These are phyloP conservation scores for Ctena decussata DNA, from an alignment of 2,888 invertebrate species.

Conservation along the genomic window DNA sequence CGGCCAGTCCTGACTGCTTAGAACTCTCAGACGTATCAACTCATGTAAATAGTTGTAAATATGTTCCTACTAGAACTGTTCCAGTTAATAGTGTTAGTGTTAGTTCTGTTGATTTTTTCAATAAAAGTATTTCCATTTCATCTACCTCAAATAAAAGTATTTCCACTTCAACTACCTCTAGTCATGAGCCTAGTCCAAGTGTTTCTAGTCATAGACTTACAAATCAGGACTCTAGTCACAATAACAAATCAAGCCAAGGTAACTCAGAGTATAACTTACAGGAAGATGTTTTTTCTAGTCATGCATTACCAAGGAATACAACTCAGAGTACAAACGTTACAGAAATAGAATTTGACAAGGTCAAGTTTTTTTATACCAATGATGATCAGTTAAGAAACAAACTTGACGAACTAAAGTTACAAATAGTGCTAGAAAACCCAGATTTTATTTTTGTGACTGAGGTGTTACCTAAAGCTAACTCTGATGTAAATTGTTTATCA, in stretches of 20 bases:
- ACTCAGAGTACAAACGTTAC: not conserved
- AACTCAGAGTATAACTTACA: too few species aligned
- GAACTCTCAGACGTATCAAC: not conserved
- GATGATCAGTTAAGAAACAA: slow-evolving; percentile 36
- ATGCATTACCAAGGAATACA: not conserved
- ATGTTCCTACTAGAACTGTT: not conserved
- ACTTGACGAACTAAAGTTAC: slow-evolving; percentile 26
- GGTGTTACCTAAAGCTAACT: slow-evolving; percentile 13
- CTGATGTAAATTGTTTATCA: slow-evolving; percentile 24
- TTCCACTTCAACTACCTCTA: too few species aligned
- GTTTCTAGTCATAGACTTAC: not conserved
- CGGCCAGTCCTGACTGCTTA: not conserved
- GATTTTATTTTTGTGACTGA: slow-evolving; percentile 37
- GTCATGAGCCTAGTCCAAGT: not conserved
- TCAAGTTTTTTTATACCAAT: slow-evolving; percentile 33
- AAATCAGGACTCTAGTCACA: too few species aligned
- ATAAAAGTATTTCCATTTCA: not conserved
- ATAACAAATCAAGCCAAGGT: too few species aligned
- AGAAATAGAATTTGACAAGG: slow-evolving; percentile 2
- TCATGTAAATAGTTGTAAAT: not conserved
- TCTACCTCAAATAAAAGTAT: not conserved
- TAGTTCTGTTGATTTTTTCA: not conserved
- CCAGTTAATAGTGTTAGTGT: not conserved
- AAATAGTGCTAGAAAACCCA: slow-evolving; percentile 20
- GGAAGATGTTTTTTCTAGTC: too few species aligned